A percentile compares a stretch with the other conserved stretches of the same genome.
phyloP scores from a whole-genome alignment of 2,113 vertebrate genomes.

The Strix aluco region DNA sequence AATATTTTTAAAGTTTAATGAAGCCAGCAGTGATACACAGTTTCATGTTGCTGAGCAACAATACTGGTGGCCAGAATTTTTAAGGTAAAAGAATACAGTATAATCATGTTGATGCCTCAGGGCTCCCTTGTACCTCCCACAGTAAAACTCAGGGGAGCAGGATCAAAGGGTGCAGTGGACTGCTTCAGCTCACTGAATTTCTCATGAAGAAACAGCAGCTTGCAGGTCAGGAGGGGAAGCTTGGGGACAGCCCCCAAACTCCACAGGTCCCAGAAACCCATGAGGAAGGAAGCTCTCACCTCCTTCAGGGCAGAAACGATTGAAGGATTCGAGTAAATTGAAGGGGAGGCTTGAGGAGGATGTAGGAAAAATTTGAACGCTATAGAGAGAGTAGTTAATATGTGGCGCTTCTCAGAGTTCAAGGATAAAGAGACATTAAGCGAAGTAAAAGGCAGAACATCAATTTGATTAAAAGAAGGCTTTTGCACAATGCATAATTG shows the following conservation, averaged over 20 bases:
- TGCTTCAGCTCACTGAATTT: neutral
- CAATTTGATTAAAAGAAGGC: neutral
- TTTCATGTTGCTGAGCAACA: constrained; percentile 67
- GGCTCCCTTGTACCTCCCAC: neutral
- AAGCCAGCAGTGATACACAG: constrained; percentile 63
- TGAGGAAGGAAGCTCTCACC: neutral
- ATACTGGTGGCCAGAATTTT: neutral
- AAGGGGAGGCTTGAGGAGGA: neutral
- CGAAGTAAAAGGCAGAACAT: neutral
- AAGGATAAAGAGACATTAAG: neutral
- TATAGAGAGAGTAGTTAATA: neutral
- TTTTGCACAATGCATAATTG: neutral
- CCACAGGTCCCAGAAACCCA: neutral
- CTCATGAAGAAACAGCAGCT: neutral
- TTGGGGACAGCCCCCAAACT: neutral
- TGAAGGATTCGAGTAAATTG: neutral
- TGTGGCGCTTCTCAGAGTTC: neutral
- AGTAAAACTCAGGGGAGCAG: constrained; percentile 3
- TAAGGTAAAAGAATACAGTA: neutral
- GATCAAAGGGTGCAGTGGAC: neutral
- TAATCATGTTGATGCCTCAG: constrained; percentile 49
- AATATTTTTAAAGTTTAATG: constrained; percentile 73
- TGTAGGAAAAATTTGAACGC: neutral
- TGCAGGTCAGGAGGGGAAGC: neutral
- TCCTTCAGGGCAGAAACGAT: neutral